These are phyloP conservation scores for Tor tambroides DNA, from an alignment of 2,113 vertebrate genomes.

Conservation along the genomic window DNA sequence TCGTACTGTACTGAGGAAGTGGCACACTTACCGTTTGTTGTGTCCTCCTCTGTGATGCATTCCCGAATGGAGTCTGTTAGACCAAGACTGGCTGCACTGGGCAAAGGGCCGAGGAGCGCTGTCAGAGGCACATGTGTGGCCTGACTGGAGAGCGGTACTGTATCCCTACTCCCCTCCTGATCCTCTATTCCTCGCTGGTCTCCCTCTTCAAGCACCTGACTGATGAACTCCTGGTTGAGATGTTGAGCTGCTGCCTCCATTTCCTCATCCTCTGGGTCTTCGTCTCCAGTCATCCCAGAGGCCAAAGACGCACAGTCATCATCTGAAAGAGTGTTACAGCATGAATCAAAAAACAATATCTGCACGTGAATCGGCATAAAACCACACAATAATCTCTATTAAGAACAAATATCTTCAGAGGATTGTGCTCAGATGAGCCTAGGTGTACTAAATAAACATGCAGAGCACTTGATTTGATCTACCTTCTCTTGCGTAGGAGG, in stretches of 20 bases:
- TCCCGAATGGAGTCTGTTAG: slow-evolving; percentile 85
- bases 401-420: background rate
- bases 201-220: slow-evolving; percentile 70
- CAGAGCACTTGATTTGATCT: slow-evolving; percentile 49
- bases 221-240: slow-evolving; percentile 88
- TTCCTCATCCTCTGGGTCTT: slow-evolving; percentile 83
- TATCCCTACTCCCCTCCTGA: slow-evolving; percentile 6
- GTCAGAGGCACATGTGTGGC: slow-evolving; percentile 72
- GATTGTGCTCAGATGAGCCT: background rate
- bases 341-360: background rate
- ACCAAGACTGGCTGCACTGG: slow-evolving; percentile 82
- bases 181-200: slow-evolving; percentile 12
- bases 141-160: slow-evolving; percentile 22
- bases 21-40: slow-evolving; percentile 77
- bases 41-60: slow-evolving; percentile 74
- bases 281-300: slow-evolving; percentile 72
- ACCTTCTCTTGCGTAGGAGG: slow-evolving; percentile 84
- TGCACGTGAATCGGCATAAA: slow-evolving; percentile 7
- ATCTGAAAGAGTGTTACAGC: slow-evolving; percentile 65
- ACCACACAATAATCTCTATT: slow-evolving; percentile 13
- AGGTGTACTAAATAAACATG: background rate
- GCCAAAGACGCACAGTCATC: slow-evolving; percentile 73
- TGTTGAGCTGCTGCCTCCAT: slow-evolving; percentile 86
- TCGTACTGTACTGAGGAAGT: background rate
- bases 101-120: slow-evolving; percentile 84